Evolutionary conservation across 2,797 vertebrate genomes (phyloP).

Genomic region (Macroramphosus scolopax): DNA sequence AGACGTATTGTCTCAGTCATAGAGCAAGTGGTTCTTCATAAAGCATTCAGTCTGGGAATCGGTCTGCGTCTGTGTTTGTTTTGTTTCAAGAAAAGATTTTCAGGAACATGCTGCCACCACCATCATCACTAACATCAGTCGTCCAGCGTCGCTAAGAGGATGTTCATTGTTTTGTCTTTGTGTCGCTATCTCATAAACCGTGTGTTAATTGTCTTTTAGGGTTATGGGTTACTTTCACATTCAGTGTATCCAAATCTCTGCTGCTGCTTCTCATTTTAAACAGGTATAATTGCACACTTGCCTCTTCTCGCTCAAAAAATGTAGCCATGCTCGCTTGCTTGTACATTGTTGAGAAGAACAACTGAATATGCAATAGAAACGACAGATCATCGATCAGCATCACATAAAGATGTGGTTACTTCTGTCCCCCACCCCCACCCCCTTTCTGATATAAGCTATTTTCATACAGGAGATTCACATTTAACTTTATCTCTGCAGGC

Average conservation of each 20-base stretch:
- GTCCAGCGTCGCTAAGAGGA: too few species aligned
- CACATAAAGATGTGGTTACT: conserved; percentile 40
- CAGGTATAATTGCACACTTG: conserved; percentile 60
- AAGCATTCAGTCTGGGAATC: too few species aligned
- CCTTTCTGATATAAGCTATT: conserved; percentile 67
- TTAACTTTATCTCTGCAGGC: conserved; percentile 62
- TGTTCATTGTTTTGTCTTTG: conserved; percentile 14
- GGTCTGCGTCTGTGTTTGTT: neutral
- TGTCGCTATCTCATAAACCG: conserved; percentile 18
- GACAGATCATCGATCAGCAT: conserved; percentile 45
- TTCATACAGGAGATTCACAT: conserved; percentile 57
- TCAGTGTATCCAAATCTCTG: conserved; percentile 66
- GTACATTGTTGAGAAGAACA: conserved; percentile 61
- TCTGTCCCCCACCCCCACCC: neutral
- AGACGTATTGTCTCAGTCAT: conserved; percentile 30
- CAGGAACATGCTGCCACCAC: conserved; percentile 27
- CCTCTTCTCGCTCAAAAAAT: conserved; percentile 66
- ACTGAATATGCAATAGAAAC: conserved; percentile 75
- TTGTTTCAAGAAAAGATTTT: conserved; percentile 21
- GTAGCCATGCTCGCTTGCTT: conserved; percentile 40
- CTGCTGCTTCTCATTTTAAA: conserved; percentile 66
- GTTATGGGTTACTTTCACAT: conserved; percentile 71
- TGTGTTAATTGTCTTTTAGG: conserved; percentile 23
- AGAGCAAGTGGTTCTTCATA: conserved; percentile 18
- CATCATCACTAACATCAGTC: conserved; percentile 5